These are phyloP conservation scores for Fragum whitleyi DNA, from an alignment of 2,888 invertebrate species.

Conservation along the genomic window DNA sequence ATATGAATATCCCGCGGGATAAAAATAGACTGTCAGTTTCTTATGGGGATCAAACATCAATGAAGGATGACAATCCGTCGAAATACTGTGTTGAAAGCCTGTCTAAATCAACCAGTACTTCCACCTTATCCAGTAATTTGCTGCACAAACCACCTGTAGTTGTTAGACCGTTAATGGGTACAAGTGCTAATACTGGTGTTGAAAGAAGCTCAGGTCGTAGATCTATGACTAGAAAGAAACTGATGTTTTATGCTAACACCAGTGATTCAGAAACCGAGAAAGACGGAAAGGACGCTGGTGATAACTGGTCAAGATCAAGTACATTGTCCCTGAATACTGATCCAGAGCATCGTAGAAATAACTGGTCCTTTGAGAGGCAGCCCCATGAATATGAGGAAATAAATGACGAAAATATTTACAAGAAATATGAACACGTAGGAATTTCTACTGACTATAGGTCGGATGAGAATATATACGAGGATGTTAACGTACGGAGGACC, in stretches of 20 bases:
- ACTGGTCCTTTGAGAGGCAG: conserved; percentile 10
- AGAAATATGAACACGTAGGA: background rate
- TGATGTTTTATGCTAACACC: background rate
- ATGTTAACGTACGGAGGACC: conserved; percentile 1
- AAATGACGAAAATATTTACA: background rate
- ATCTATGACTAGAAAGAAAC: conserved; percentile 8
- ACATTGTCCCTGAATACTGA: background rate
- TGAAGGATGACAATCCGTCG: background rate
- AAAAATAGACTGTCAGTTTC: conserved; percentile 10
- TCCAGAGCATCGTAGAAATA: background rate
- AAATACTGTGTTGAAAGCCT: background rate
- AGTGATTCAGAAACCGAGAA: background rate
- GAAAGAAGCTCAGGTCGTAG: background rate
- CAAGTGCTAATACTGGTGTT: background rate
- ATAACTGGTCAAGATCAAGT: background rate
- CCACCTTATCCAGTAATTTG: background rate
- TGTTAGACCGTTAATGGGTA: no score
- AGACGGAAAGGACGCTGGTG: background rate
- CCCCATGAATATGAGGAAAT: conserved; percentile 21
- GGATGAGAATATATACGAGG: conserved; percentile 17
- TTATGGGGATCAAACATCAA: background rate
- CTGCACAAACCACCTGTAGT: background rate
- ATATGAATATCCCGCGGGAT: background rate
- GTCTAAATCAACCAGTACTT: conserved; percentile 17
- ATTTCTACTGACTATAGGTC: background rate